Conservation (phyloP, 2,888 invertebrate species). For the Diadegma fenestrale region DNA sequence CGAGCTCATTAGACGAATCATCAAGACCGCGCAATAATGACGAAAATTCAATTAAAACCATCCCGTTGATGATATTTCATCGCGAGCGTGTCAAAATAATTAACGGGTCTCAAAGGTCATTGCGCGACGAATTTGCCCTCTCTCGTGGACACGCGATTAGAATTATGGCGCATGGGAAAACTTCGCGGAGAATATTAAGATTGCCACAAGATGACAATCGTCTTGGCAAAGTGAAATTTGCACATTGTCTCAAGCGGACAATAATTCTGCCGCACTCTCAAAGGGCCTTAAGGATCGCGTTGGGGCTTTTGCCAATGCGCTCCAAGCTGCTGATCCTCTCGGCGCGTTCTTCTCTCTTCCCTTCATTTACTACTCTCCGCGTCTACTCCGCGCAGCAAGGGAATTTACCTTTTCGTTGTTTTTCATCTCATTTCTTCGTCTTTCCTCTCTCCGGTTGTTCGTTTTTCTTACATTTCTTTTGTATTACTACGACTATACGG, state of each 20-base stretch:
- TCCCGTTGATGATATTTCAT: background rate
- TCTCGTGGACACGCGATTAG: too few relatives aligned
- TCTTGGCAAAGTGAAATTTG: background rate
- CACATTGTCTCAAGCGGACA: constrained; percentile 3
- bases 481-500: constrained; percentile 48
- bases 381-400: constrained; percentile 24
- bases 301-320: constrained; percentile 72
- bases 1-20: background rate
- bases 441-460: constrained; percentile 42
- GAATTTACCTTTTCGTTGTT: constrained; percentile 51
- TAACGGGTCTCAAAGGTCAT: too few relatives aligned
- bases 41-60: constrained; percentile 3
- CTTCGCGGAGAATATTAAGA: background rate
- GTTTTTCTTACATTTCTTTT: constrained; percentile 54
- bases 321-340: constrained; percentile 68
- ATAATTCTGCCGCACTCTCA: constrained; percentile 9
- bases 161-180: background rate
- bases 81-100: background rate
- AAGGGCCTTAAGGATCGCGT: constrained; percentile 23
- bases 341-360: constrained; percentile 58
- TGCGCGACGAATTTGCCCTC: background rate
- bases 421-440: constrained; percentile 50
- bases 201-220: too few relatives aligned
- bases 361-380: constrained; percentile 54
- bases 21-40: background rate